A percentile compares a stretch with the other conserved stretches of the same genome.
Evolutionary conservation across 1,140 invertebrate genomes (phyloP).

Genomic region (Rhyzopertha dominica): DNA sequence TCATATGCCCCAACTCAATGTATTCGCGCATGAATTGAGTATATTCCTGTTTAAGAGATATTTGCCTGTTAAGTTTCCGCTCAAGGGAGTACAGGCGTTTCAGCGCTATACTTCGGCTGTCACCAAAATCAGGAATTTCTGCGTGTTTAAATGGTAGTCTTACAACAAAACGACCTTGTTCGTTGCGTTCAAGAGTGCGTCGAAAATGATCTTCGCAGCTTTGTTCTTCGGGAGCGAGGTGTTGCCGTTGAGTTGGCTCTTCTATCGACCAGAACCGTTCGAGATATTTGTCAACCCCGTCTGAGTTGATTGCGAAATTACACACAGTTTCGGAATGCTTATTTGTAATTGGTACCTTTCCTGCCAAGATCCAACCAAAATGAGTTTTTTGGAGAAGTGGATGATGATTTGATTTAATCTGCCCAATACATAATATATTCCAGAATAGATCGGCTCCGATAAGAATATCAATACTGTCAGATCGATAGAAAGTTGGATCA

Average conservation of each 20-base stretch:
- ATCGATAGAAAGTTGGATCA: too few species aligned
- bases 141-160: slow-evolving; percentile 18
- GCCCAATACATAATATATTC: too few species aligned
- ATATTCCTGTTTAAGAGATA: slow-evolving; percentile 22
- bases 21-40: slow-evolving; percentile 32
- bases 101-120: slow-evolving; percentile 26
- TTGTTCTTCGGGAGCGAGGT: too few species aligned
- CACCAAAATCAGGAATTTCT: slow-evolving; percentile 23
- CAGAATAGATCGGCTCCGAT: too few species aligned
- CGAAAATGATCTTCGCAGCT: slow-evolving; percentile 1
- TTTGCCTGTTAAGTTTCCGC: slow-evolving; percentile 26
- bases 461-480: too few species aligned
- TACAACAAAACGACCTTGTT: slow-evolving; percentile 20
- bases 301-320: too few species aligned
- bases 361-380: too few species aligned
- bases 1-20: slow-evolving; percentile 38
- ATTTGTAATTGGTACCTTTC: too few species aligned
- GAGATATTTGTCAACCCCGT: slow-evolving; percentile 8
- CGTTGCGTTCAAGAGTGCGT: background rate
- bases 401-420: too few species aligned
- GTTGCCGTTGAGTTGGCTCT: too few species aligned
- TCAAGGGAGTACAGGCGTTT: slow-evolving; percentile 34
- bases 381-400: too few species aligned
- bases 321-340: too few species aligned
- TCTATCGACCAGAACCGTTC: slow-evolving; percentile 15